These are phyloP conservation scores for Opisthocomus hoazin DNA, from an alignment of 2,113 vertebrate genomes.

Conservation along the genomic window DNA sequence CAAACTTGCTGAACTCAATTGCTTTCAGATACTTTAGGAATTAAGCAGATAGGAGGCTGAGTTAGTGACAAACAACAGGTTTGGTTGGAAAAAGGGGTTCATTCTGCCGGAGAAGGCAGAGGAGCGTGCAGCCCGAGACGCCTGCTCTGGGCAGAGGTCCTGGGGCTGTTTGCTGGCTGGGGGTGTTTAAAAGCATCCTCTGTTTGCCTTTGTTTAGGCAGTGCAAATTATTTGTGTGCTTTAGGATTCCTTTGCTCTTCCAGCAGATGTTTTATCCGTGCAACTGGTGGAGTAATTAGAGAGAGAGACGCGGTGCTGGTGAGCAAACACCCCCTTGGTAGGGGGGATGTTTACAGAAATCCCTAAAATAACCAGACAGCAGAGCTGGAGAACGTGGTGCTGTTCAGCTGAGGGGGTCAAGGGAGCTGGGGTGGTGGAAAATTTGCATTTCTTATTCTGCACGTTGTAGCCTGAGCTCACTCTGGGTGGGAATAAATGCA, in stretches of 20 bases:
- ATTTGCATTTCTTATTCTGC: too few relatives aligned
- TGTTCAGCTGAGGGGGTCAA: too few relatives aligned
- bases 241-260: slow-evolving; percentile 42
- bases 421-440: too few relatives aligned
- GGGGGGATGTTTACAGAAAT: background rate
- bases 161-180: background rate
- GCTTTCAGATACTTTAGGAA: background rate
- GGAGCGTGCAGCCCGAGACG: background rate
- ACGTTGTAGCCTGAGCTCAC: too few relatives aligned
- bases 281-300: slow-evolving; percentile 53
- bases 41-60: background rate
- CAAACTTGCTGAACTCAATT: background rate
- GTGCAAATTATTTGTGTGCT: slow-evolving; percentile 64
- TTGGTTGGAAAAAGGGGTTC: background rate
- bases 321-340: background rate
- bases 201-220: slow-evolving; percentile 58
- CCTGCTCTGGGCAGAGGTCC: slow-evolving; percentile 18
- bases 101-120: background rate
- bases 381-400: too few relatives aligned
- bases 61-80: background rate
- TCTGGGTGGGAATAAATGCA: too few relatives aligned
- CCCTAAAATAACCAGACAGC: too few relatives aligned
- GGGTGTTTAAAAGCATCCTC: slow-evolving; percentile 19
- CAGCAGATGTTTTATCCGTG: slow-evolving; percentile 67
- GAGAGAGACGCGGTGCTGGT: background rate